These are phyloP conservation scores for Sphaerophoria taeniata DNA, from an alignment of 2,888 invertebrate species.

Conservation along the genomic window DNA sequence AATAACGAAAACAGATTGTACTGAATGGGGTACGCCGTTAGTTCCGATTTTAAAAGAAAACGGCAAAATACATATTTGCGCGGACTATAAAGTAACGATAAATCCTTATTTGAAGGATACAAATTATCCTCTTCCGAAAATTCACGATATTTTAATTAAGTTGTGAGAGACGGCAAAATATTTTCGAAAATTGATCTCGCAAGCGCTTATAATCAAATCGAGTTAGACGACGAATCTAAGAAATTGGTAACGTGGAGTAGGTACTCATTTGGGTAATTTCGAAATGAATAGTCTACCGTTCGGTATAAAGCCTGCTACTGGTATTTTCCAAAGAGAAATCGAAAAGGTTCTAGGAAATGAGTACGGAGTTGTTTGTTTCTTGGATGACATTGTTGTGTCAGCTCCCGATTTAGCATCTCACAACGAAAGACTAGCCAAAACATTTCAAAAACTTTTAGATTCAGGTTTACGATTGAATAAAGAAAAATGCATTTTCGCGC, in stretches of 20 bases:
- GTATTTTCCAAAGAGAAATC: conserved; percentile 78
- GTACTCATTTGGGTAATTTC: conserved; percentile 77
- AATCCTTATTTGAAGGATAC: conserved; percentile 23
- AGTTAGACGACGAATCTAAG: conserved; percentile 76
- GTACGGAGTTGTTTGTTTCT: not conserved
- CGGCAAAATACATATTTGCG: too few relatives aligned
- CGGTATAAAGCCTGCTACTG: conserved; percentile 78
- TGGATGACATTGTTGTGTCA: not conserved
- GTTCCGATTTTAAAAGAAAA: too few relatives aligned
- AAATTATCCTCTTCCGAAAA: conserved; percentile 34
- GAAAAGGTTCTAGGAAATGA: conserved; percentile 46
- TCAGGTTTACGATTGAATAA: not conserved
- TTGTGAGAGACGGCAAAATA: conserved; percentile 1
- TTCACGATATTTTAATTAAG: not conserved
- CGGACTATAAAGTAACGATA: not conserved
- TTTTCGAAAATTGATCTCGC: conserved; percentile 25
- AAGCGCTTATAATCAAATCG: conserved; percentile 78
- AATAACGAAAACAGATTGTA: too few relatives aligned
- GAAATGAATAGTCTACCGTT: conserved; percentile 76
- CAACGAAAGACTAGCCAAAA: not conserved
- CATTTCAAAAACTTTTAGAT: not conserved
- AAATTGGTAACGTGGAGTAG: conserved; percentile 50
- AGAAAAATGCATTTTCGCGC: not conserved
- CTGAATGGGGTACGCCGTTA: not conserved
- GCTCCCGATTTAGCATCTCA: not conserved